phyloP scores from a whole-genome alignment of 2,113 vertebrate species.

The Carettochelys insculpta region DNA sequence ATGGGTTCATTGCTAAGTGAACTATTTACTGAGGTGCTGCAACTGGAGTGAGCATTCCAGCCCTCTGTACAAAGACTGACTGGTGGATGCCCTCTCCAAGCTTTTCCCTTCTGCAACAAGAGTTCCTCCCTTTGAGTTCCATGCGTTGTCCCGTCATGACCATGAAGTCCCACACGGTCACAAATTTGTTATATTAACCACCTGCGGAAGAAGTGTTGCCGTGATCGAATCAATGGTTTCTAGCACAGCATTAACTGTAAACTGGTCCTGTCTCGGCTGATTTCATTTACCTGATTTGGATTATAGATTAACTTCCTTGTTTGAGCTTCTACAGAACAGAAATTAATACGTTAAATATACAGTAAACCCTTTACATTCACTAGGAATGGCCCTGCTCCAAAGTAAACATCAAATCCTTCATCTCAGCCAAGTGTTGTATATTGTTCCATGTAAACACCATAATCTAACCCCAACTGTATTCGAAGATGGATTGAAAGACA shows the following conservation, averaged over 20 bases:
- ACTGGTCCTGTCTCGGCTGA: background rate
- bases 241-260: fast-evolving
- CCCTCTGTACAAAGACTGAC: background rate
- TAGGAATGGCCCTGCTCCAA: background rate
- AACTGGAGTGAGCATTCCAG: background rate
- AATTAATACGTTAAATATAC: constrained; percentile 43
- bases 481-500: fast-evolving
- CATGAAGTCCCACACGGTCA: fast-evolving
- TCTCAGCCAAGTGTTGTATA: background rate
- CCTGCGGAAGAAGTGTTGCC: background rate
- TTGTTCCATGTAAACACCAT: background rate
- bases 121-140: fast-evolving
- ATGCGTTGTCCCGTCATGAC: fast-evolving
- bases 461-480: background rate
- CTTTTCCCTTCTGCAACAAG: background rate
- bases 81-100: background rate
- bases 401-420: constrained; percentile 7
- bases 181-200: fast-evolving
- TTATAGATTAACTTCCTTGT: constrained; percentile 45
- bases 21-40: background rate
- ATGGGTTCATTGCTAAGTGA: background rate
- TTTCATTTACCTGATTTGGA: background rate
- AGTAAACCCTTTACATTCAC: background rate
- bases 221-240: fast-evolving
- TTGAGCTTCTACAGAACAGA: background rate